Evolutionary conservation across 2,797 vertebrate genomes (phyloP).

Genomic region (Xenops minutus): DNA sequence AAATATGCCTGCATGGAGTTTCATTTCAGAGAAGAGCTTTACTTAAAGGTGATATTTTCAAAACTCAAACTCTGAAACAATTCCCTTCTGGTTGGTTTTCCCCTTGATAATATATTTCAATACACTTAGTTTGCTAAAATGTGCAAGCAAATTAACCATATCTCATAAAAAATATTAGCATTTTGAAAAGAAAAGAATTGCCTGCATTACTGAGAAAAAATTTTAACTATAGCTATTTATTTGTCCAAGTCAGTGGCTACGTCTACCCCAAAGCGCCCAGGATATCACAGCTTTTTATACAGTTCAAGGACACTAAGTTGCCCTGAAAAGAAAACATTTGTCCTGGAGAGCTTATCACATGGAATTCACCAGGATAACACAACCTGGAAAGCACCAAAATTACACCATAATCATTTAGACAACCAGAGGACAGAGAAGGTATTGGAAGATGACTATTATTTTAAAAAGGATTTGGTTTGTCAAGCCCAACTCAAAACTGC

Average conservation of each 20-base stretch:
- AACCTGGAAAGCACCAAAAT: background rate
- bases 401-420: background rate
- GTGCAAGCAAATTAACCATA: background rate
- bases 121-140: background rate
- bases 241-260: background rate
- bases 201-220: background rate
- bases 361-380: background rate
- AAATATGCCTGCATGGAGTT: background rate
- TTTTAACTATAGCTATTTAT: background rate
- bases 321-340: background rate
- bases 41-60: background rate
- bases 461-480: background rate
- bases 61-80: background rate
- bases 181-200: background rate
- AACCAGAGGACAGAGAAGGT: background rate
- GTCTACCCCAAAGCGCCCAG: background rate
- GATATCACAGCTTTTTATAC: background rate
- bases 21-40: background rate
- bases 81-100: background rate
- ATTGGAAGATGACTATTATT: background rate
- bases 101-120: background rate
- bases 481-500: background rate
- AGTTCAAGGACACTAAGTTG: background rate
- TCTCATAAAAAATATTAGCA: background rate
- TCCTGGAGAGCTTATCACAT: background rate